phyloP scores from a whole-genome alignment of 2,797 vertebrate genomes.

The Steatocranus sp. region DNA sequence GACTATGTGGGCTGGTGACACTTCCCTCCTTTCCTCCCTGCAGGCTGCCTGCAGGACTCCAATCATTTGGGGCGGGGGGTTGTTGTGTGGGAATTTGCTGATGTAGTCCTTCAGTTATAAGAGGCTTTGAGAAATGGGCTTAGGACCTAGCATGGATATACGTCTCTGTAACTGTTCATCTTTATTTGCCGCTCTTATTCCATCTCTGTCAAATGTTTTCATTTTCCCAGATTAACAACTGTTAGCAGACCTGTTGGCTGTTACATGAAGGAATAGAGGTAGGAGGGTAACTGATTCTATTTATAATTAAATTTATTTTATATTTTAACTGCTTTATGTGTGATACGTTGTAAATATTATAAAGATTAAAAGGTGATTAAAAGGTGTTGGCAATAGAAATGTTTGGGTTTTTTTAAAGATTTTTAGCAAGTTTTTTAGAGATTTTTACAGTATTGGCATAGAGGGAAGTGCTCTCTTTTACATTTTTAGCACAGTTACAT shows the following conservation, averaged over 20 bases:
- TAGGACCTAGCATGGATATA: neutral
- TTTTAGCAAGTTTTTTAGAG: neutral
- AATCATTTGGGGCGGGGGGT: neutral
- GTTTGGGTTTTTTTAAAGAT: rapidly evolving
- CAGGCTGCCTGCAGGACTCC: neutral
- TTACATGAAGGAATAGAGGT: constrained; percentile 3
- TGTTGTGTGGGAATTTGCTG: neutral
- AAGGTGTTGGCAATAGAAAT: neutral
- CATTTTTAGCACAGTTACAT: neutral
- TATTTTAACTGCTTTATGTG: neutral
- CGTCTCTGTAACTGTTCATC: neutral
- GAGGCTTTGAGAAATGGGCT: constrained; percentile 47
- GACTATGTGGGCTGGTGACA: neutral
- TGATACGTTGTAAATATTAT: neutral
- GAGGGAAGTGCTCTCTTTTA: neutral
- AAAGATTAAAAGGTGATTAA: neutral
- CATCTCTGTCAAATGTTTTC: neutral
- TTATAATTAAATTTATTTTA: neutral
- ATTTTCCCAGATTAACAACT: neutral
- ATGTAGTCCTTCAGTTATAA: constrained; percentile 51
- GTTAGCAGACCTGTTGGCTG: neutral
- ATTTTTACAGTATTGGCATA: neutral
- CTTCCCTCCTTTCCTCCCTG: neutral
- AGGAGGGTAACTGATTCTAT: neutral
- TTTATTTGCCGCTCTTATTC: neutral